phyloP scores from a whole-genome alignment of 2,888 invertebrate species.

The Cantharis nigra region DNA sequence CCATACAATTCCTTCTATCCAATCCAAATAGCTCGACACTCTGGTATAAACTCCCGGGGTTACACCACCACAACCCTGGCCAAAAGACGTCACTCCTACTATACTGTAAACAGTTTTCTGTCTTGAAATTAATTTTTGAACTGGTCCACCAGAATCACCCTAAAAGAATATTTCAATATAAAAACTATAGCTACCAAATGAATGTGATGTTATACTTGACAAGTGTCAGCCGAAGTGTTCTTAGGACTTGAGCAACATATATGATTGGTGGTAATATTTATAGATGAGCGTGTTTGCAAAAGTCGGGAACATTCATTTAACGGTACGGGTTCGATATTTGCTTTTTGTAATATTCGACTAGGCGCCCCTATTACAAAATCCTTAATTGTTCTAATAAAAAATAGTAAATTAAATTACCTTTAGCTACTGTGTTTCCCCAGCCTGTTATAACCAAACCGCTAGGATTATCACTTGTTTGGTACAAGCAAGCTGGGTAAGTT shows the following conservation, averaged over 20 bases:
- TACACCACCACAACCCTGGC: constrained; percentile 47
- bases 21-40: constrained; percentile 47
- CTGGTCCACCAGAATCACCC: not conserved
- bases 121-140: not conserved
- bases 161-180: not conserved
- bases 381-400: not conserved
- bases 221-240: not conserved
- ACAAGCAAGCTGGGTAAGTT: constrained; percentile 58
- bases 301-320: constrained; percentile 27
- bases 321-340: constrained; percentile 32
- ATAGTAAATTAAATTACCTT: constrained; percentile 6
- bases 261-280: not conserved
- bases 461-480: constrained; percentile 45
- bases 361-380: constrained; percentile 36
- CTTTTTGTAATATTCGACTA: constrained; percentile 43
- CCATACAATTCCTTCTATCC: constrained; percentile 54
- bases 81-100: constrained; percentile 53
- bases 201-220: not conserved
- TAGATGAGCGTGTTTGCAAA: constrained; percentile 11
- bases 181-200: not conserved
- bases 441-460: constrained; percentile 50
- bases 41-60: constrained; percentile 51
- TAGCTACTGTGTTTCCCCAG: constrained; percentile 51
- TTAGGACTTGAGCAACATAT: not conserved
- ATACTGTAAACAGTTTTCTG: constrained; percentile 37